Conservation (phyloP, 2,113 vertebrate species). For the Lucifuga dentata region DNA sequence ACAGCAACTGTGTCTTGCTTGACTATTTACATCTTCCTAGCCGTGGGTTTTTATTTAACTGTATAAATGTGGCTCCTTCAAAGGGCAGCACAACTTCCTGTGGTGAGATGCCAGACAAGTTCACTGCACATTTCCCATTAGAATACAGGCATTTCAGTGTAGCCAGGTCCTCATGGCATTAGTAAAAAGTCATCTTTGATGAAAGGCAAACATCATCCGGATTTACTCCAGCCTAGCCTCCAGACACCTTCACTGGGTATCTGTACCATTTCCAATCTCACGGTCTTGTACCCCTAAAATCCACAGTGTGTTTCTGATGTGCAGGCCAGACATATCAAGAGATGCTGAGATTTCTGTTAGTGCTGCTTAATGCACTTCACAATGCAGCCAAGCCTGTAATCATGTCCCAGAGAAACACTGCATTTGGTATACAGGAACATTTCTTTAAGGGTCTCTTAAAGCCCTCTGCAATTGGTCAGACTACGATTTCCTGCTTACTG, state of each 20-base stretch:
- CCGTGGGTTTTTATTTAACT: conserved; percentile 30
- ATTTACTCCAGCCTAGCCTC: conserved; percentile 51
- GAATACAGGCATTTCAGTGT: conserved; percentile 71
- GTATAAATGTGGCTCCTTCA: conserved; percentile 47
- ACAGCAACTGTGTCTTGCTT: conserved; percentile 49
- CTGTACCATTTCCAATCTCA: conserved; percentile 61
- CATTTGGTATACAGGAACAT: conserved; percentile 23
- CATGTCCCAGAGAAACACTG: conserved; percentile 45
- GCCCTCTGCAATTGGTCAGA: conserved; percentile 34
- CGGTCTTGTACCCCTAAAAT: conserved; percentile 45
- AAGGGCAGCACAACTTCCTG: conserved; percentile 54
- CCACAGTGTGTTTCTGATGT: conserved; percentile 32
- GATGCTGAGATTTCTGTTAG: conserved; percentile 40
- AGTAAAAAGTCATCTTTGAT: conserved; percentile 78
- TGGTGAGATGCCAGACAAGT: conserved; percentile 56
- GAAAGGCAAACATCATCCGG: conserved; percentile 63
- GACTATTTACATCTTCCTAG: conserved; percentile 58
- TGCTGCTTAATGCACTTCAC: conserved; percentile 49
- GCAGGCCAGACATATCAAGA: conserved; percentile 35
- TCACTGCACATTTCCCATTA: conserved; percentile 69
- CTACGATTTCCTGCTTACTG: conserved; percentile 23
- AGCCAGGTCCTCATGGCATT: conserved; percentile 57
- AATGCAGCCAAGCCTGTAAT: conserved; percentile 55
- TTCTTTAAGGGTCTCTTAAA: conserved; percentile 44
- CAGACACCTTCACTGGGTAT: conserved; percentile 43